Conservation (phyloP, 2,113 vertebrate species). For the Acrocephalus arundinaceus region DNA sequence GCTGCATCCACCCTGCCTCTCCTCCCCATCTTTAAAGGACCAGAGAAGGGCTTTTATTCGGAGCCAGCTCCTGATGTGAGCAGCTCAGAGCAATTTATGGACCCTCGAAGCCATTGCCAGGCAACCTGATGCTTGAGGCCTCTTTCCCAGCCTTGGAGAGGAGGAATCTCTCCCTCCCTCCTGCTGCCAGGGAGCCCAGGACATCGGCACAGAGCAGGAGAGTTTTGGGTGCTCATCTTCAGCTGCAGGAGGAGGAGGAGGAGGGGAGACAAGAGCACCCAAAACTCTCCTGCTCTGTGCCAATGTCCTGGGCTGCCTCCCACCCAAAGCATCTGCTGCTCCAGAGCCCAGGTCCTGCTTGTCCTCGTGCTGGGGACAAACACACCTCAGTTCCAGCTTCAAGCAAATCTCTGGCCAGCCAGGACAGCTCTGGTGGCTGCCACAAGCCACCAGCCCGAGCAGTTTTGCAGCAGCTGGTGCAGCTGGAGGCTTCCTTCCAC, state of each 20-base stretch:
- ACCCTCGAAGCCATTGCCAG: slow-evolving; percentile 4
- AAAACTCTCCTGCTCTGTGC: neutral
- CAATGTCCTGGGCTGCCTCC: neutral
- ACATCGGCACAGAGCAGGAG: too few species aligned
- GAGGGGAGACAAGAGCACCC: neutral
- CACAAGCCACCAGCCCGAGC: neutral
- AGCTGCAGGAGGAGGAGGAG: too few species aligned
- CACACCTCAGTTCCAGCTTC: neutral
- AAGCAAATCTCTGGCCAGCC: neutral
- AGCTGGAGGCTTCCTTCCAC: neutral
- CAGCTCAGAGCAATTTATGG: neutral
- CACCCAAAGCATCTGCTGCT: neutral
- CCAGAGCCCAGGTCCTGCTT: neutral
- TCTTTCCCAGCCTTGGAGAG: neutral
- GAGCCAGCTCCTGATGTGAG: neutral
- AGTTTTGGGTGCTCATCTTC: too few species aligned
- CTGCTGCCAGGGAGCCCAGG: neutral
- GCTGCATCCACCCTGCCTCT: neutral
- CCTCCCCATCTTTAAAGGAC: neutral
- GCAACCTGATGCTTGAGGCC: neutral
- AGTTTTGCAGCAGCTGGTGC: neutral
- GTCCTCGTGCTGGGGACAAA: neutral
- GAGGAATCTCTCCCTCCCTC: neutral
- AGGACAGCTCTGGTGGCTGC: neutral
- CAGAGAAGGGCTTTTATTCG: neutral